Conservation (phyloP, 2,888 invertebrate genomes). For the Rhopalosiphum nymphaeae region DNA sequence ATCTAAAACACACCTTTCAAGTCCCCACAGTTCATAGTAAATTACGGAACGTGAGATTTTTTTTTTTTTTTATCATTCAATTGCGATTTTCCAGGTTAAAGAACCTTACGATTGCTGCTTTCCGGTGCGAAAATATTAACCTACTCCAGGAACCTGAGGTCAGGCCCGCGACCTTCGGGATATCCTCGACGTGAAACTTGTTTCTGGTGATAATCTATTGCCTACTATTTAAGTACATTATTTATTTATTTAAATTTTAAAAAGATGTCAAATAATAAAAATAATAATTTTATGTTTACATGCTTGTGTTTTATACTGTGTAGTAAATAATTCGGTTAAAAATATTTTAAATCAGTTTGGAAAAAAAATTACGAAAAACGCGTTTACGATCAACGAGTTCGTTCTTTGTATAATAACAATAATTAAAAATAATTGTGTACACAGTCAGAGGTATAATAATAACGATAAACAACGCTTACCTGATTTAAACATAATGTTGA, state of each 20-base stretch:
- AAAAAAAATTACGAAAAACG: neutral
- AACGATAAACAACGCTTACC: constrained; percentile 21
- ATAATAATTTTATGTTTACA: neutral
- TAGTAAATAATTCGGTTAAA: neutral
- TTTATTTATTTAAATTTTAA: neutral
- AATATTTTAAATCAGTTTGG: neutral
- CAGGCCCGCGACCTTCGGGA: neutral
- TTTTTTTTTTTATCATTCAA: constrained; percentile 27
- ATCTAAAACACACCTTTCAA: constrained; percentile 50
- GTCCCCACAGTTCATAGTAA: constrained; percentile 40
- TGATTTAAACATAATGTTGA: constrained; percentile 37
- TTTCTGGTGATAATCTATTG: neutral
- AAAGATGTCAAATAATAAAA: neutral
- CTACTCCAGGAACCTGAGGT: constrained; percentile 42
- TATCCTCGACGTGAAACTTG: neutral
- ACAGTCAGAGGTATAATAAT: constrained; percentile 6
- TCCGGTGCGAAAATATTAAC: constrained; percentile 48
- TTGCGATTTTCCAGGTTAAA: constrained; percentile 42
- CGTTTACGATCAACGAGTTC: neutral
- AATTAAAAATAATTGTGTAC: constrained; percentile 11
- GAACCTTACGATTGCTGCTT: constrained; percentile 27
- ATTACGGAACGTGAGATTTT: constrained; percentile 45
- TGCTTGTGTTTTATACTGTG: neutral
- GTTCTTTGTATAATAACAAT: neutral
- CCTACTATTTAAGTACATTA: neutral